Conservation (phyloP, 1,140 invertebrate species). For the Cylas formicarius region DNA sequence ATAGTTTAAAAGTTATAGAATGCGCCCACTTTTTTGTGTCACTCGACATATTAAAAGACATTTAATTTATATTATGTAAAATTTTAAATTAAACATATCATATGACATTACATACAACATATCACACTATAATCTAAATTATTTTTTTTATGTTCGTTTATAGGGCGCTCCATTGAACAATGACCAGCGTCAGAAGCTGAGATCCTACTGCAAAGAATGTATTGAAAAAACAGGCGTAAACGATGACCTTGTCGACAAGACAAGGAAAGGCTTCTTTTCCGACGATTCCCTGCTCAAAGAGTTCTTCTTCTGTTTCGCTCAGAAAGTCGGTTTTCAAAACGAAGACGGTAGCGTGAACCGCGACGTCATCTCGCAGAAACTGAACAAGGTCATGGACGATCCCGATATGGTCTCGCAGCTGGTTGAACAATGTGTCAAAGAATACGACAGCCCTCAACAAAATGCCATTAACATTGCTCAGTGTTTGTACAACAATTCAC, state of each 20-base stretch:
- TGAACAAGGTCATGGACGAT: conserved; percentile 40
- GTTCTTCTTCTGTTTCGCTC: conserved; percentile 43
- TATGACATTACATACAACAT: too few species aligned
- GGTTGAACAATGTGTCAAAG: conserved; percentile 19
- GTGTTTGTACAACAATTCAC: conserved; percentile 15
- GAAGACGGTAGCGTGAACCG: conserved; percentile 39
- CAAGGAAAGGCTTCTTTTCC: conserved; percentile 38
- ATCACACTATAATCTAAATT: too few species aligned
- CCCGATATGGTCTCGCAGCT: conserved; percentile 14
- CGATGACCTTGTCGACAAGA: conserved; percentile 37
- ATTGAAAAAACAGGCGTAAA: conserved; percentile 39
- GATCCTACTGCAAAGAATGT: conserved; percentile 44
- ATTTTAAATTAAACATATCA: too few species aligned
- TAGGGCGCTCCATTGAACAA: conserved; percentile 36
- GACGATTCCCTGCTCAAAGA: conserved; percentile 43
- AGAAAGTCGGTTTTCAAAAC: conserved; percentile 41
- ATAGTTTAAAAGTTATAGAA: too few species aligned
- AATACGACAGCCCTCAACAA: conserved; percentile 21
- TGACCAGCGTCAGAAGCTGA: conserved; percentile 46
- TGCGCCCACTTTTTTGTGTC: too few species aligned
- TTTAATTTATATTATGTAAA: too few species aligned
- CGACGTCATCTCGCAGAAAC: conserved; percentile 39
- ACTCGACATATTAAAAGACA: too few species aligned
- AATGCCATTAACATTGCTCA: conserved; percentile 20
- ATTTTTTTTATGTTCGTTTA: conserved; percentile 7